Percentiles rank a stretch among this genome's conserved stretches.
Evolutionary conservation across 1,140 invertebrate genomes (phyloP).

Genomic region (Cardiocondyla obscurior): DNA sequence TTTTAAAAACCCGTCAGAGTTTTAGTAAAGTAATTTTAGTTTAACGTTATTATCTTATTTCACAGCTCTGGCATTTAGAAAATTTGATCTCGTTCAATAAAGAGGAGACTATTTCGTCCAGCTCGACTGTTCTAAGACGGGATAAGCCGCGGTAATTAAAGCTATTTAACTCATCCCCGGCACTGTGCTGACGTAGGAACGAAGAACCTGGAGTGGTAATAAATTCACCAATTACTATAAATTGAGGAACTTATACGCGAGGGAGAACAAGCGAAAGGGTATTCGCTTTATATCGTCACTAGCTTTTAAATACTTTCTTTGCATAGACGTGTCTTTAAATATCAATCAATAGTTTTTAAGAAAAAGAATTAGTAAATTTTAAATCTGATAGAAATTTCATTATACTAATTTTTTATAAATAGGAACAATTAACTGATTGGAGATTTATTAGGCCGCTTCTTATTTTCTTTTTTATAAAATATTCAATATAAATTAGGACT

Average conservation of each 20-base stretch:
- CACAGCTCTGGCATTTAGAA: not conserved
- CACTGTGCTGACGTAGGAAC: constrained; percentile 51
- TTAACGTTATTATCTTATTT: not conserved
- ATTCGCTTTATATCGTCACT: constrained; percentile 38
- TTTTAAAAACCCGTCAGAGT: not conserved
- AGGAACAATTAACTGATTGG: too few relatives aligned
- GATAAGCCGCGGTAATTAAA: constrained; percentile 61
- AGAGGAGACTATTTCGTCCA: constrained; percentile 33
- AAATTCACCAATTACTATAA: constrained; percentile 72
- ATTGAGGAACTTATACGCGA: constrained; percentile 61
- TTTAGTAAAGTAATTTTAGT: not conserved
- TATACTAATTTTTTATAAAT: not conserved
- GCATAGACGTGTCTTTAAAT: not conserved
- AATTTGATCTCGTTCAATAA: not conserved
- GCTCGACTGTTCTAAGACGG: constrained; percentile 54
- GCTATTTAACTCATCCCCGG: constrained; percentile 29
- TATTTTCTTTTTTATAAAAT: not conserved
- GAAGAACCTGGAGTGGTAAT: constrained; percentile 62
- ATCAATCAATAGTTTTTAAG: not conserved
- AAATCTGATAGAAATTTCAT: not conserved
- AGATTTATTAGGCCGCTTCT: too few relatives aligned
- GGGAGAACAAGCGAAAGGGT: constrained; percentile 20
- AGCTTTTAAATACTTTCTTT: not conserved
- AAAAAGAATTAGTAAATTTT: not conserved
- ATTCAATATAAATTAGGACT: not conserved